Evolutionary conservation across 2,888 invertebrate genomes (phyloP).

Genomic region (Nymphalis urticae): DNA sequence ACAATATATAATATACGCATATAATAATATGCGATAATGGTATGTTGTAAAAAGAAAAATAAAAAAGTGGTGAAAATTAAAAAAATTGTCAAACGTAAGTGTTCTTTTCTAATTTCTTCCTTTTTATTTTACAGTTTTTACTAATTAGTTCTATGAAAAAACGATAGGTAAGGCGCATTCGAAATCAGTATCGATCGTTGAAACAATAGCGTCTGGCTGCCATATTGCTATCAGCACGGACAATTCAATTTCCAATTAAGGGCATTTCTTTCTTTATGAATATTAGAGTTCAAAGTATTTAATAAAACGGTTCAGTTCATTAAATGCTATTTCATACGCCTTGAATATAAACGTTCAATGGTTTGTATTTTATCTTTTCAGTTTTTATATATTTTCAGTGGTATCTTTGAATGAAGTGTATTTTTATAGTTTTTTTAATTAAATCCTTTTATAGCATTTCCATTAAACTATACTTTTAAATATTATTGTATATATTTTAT

Average conservation of each 20-base stretch:
- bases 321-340: conserved; percentile 14
- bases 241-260: conserved; percentile 34
- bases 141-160: conserved; percentile 2
- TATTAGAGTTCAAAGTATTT: conserved; percentile 24
- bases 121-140: not conserved
- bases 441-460: not conserved
- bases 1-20: too few relatives aligned
- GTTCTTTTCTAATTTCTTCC: not conserved
- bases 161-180: conserved; percentile 14
- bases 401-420: too few relatives aligned
- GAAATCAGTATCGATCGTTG: conserved; percentile 30
- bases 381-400: too few relatives aligned
- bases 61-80: not conserved
- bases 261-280: conserved; percentile 25
- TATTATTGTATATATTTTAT: too few relatives aligned
- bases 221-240: conserved; percentile 31
- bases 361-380: too few relatives aligned
- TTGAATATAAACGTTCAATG: not conserved
- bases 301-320: conserved; percentile 25
- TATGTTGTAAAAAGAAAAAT: not conserved
- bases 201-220: conserved; percentile 36
- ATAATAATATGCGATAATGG: too few relatives aligned
- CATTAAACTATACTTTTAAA: too few relatives aligned
- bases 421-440: not conserved
- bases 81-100: not conserved